Percentiles rank a stretch among this genome's conserved stretches.
Conservation (phyloP, 2,888 invertebrate genomes). For the Eilema caniola region DNA sequence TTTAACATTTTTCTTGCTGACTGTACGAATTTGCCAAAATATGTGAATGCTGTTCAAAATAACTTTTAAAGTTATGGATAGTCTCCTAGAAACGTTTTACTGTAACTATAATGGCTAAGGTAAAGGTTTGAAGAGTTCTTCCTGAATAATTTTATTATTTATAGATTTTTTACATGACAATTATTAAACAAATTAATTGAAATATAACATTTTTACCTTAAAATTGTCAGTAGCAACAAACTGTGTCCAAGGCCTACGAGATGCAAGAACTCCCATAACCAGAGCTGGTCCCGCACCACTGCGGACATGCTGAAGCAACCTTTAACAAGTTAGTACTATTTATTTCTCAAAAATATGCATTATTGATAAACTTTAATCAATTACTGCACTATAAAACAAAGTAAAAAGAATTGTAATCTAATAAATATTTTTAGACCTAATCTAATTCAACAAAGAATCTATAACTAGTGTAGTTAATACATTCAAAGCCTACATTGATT, state of each 20-base stretch:
- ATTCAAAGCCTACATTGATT: neutral
- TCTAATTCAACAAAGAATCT: neutral
- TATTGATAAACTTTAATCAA: neutral
- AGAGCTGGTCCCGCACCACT: slow-evolving; percentile 78
- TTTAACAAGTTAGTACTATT: slow-evolving; percentile 44
- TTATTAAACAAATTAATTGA: no score
- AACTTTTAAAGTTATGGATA: no score
- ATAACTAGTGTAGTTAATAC: neutral
- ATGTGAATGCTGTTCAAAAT: no score
- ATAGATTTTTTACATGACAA: no score
- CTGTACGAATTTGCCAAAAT: no score
- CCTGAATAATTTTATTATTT: no score
- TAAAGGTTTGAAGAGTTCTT: no score
- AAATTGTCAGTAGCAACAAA: slow-evolving; percentile 90
- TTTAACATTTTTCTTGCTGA: no score
- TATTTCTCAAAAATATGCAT: neutral
- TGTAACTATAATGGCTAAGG: no score
- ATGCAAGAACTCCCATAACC: slow-evolving; percentile 76
- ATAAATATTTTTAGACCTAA: neutral
- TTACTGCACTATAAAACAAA: neutral
- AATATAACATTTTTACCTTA: slow-evolving; percentile 69
- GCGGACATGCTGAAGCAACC: slow-evolving; percentile 78
- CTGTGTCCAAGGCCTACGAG: slow-evolving; percentile 91
- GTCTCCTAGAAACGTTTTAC: no score
- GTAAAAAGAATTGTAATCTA: neutral